Evolutionary conservation across 2,797 vertebrate species (phyloP).

Genomic region (Rhinophrynus dorsalis): DNA sequence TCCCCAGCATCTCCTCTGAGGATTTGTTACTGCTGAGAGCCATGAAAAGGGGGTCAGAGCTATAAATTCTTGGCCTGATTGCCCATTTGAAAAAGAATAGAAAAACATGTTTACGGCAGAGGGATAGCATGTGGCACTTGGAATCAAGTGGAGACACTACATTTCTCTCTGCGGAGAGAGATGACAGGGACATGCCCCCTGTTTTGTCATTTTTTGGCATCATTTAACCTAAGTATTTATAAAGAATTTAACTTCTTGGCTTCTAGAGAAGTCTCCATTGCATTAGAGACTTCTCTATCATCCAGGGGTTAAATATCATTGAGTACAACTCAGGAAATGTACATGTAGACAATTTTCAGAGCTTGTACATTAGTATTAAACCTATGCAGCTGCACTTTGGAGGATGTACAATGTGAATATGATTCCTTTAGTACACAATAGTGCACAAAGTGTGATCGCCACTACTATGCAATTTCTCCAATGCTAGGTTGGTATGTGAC

Average conservation of each 20-base stretch:
- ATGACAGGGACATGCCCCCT: neutral
- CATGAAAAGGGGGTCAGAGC: neutral
- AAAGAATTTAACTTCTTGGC: neutral
- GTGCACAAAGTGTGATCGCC: too few relatives aligned
- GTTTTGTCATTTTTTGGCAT: neutral
- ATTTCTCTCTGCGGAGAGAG: neutral
- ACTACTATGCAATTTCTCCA: too few relatives aligned
- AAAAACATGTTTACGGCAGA: slow-evolving; percentile 3
- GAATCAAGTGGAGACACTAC: neutral
- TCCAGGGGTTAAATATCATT: too few relatives aligned
- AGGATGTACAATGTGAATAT: too few relatives aligned
- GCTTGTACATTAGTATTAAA: too few relatives aligned
- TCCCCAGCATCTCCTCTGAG: neutral
- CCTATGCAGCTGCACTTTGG: too few relatives aligned
- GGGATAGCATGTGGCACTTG: slow-evolving; percentile 6
- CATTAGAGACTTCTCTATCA: too few relatives aligned
- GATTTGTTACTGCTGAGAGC: slow-evolving; percentile 9
- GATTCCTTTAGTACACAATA: too few relatives aligned
- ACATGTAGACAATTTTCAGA: too few relatives aligned
- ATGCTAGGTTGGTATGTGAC: too few relatives aligned
- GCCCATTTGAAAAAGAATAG: slow-evolving; percentile 10
- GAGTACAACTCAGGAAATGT: too few relatives aligned
- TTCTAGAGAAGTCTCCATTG: neutral
- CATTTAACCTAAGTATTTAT: neutral
- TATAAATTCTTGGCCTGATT: slow-evolving; percentile 20